These are phyloP conservation scores for Eueides isabella DNA, from an alignment of 1,140 invertebrate genomes.

Conservation along the genomic window DNA sequence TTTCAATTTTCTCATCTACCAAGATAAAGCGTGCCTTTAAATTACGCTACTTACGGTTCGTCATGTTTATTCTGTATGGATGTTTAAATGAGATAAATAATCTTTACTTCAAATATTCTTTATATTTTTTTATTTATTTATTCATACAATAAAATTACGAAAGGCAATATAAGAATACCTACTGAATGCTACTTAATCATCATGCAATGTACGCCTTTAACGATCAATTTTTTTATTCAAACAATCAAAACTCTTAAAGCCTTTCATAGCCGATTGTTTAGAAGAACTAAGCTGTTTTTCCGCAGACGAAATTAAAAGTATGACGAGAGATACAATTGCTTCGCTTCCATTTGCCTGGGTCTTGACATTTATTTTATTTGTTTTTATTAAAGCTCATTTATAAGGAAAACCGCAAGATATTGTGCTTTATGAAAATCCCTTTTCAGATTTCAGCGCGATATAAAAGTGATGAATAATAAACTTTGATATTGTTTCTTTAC, in stretches of 20 bases:
- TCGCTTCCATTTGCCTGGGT: conserved; percentile 64
- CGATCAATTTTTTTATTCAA: conserved; percentile 30
- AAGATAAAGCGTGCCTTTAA: too few relatives aligned
- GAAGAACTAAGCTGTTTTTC: conserved; percentile 40
- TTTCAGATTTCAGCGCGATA: conserved; percentile 59
- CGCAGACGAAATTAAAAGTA: conserved; percentile 70
- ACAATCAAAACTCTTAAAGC: conserved; percentile 34
- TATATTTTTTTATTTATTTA: too few relatives aligned
- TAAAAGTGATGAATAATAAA: conserved; percentile 58
- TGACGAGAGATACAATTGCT: conserved; percentile 74
- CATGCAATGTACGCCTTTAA: neutral
- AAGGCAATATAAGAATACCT: neutral
- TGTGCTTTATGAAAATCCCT: conserved; percentile 70
- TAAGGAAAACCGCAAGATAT: conserved; percentile 65
- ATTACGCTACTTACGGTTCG: too few relatives aligned
- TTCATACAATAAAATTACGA: too few relatives aligned
- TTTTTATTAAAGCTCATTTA: conserved; percentile 73
- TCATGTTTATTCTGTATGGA: too few relatives aligned
- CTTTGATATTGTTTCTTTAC: conserved; percentile 51
- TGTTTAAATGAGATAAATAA: too few relatives aligned
- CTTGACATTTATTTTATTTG: conserved; percentile 69
- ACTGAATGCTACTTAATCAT: neutral
- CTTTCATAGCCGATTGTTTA: conserved; percentile 35
- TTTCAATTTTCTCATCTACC: too few relatives aligned
- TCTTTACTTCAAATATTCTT: too few relatives aligned